phyloP scores from a whole-genome alignment of 2,113 vertebrate genomes.

The Antidorcas marsupialis region DNA sequence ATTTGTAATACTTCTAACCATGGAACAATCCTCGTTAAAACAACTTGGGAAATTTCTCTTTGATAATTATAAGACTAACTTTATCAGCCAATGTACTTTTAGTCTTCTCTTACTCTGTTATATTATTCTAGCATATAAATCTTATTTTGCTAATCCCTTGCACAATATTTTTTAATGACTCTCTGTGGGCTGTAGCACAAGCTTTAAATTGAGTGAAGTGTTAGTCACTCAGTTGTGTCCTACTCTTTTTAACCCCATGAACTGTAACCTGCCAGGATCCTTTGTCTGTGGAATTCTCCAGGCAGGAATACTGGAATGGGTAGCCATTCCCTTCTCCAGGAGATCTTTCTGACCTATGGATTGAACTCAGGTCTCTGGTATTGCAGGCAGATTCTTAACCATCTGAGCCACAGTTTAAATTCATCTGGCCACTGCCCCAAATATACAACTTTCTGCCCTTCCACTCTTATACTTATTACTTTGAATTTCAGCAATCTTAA shows the following conservation, averaged over 20 bases:
- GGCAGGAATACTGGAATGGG: background rate
- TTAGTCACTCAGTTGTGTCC: background rate
- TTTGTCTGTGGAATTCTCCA: background rate
- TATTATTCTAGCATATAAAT: background rate
- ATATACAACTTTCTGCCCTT: background rate
- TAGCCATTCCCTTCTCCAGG: background rate
- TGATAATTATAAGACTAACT: background rate
- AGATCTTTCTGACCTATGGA: background rate
- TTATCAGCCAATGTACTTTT: background rate
- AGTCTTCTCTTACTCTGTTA: background rate
- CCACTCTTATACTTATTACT: background rate
- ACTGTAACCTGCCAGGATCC: background rate
- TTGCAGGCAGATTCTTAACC: background rate
- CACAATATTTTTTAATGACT: background rate
- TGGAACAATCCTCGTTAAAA: background rate
- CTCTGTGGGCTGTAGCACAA: background rate
- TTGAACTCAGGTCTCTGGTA: background rate
- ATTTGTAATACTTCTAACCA: background rate
- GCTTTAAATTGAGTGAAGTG: background rate
- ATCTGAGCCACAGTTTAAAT: background rate
- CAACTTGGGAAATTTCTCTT: background rate
- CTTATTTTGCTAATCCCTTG: background rate
- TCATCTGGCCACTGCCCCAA: background rate
- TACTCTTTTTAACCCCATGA: background rate
- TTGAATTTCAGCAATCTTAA: background rate